Conservation (phyloP, 2,888 invertebrate genomes). For the Lysandra bellargus region DNA sequence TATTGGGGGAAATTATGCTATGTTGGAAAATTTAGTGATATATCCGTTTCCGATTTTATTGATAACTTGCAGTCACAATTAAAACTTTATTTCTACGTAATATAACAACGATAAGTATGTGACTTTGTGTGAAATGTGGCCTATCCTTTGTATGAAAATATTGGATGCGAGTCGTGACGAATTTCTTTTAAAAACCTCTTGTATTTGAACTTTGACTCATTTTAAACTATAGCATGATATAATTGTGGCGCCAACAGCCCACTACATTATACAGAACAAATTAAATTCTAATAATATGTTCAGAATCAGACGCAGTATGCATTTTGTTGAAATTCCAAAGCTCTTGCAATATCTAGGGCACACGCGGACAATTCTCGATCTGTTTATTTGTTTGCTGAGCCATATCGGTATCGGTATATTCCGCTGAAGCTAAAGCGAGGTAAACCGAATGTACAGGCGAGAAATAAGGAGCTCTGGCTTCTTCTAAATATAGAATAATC, state of each 20-base stretch:
- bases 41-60: background rate
- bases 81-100: too few relatives aligned
- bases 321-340: conserved; percentile 17
- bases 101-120: too few relatives aligned
- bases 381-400: conserved; percentile 16
- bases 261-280: background rate
- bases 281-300: conserved; percentile 17
- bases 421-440: conserved; percentile 1
- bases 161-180: too few relatives aligned
- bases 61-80: background rate
- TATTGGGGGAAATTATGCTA: background rate
- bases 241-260: background rate
- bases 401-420: conserved; percentile 12
- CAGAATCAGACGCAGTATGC: conserved; percentile 11
- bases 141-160: background rate
- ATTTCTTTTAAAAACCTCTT: too few relatives aligned
- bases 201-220: too few relatives aligned
- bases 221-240: too few relatives aligned
- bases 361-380: conserved; percentile 19
- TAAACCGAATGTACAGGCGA: background rate
- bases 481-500: background rate
- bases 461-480: background rate
- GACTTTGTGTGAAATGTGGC: too few relatives aligned
- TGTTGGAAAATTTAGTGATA: background rate
- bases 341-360: conserved; percentile 13